phyloP scores from a whole-genome alignment of 2,113 vertebrate species.

The Carollia perspicillata region DNA sequence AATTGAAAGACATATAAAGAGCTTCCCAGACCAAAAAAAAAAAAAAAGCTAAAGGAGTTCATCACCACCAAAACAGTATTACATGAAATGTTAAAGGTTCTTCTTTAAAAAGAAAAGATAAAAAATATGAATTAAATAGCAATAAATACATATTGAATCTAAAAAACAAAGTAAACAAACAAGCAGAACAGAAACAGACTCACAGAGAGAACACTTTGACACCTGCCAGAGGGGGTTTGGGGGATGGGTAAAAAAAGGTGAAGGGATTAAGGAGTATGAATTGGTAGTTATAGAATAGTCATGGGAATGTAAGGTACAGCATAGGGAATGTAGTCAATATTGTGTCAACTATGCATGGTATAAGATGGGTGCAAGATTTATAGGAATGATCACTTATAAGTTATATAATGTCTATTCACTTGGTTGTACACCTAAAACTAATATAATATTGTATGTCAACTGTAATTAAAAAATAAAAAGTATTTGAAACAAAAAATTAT shows the following conservation, averaged over 20 bases:
- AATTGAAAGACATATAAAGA: background rate
- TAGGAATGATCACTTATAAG: background rate
- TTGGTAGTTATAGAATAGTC: background rate
- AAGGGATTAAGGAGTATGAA: background rate
- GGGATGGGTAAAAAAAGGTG: background rate
- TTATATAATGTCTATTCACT: background rate
- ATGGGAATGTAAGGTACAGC: background rate
- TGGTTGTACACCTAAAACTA: background rate
- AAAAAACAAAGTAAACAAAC: background rate
- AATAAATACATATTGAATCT: background rate
- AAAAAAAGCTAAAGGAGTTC: background rate
- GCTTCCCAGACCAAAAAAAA: background rate
- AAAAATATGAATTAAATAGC: background rate
- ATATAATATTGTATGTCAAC: background rate
- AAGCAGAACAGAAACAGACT: background rate
- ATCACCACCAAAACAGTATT: background rate
- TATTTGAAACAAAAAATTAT: background rate
- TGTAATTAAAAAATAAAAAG: background rate
- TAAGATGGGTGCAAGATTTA: background rate
- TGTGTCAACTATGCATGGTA: background rate
- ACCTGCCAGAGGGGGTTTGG: background rate
- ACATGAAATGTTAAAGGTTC: background rate
- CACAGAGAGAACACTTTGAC: background rate
- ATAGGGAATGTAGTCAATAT: background rate
- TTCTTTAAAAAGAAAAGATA: background rate